A percentile compares a stretch with the other conserved stretches of the same genome.
Evolutionary conservation across 2,113 vertebrate species (phyloP).

Genomic region (Dasypus novemcinctus): DNA sequence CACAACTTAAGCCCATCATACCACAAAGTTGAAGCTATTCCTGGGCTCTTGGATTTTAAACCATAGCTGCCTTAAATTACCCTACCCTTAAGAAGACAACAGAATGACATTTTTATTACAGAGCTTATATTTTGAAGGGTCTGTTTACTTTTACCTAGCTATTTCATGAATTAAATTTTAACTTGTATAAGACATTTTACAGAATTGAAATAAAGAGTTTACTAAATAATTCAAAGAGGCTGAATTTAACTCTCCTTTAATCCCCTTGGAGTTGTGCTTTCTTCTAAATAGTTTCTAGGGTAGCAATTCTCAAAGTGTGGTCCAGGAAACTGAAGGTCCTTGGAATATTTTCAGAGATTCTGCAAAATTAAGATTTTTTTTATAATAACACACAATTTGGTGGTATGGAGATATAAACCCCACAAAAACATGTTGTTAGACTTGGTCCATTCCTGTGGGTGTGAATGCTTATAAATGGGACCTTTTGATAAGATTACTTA

Average conservation of each 20-base stretch:
- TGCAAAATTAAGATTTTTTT: not conserved
- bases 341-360: not conserved
- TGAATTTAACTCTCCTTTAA: not conserved
- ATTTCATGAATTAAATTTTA: slow-evolving; percentile 30
- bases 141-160: slow-evolving; percentile 13
- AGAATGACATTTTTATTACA: not conserved
- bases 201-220: slow-evolving; percentile 1
- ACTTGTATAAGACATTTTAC: not conserved
- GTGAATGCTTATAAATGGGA: too few species aligned
- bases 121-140: not conserved
- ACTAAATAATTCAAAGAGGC: slow-evolving; percentile 14
- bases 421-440: too few species aligned
- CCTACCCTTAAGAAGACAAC: not conserved
- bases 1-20: not conserved
- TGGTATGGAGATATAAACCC: too few species aligned
- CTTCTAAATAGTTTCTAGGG: slow-evolving; percentile 16
- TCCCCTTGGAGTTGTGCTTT: not conserved
- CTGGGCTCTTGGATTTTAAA: not conserved
- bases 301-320: not conserved
- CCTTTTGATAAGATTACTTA: too few species aligned
- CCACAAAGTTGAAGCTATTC: not conserved
- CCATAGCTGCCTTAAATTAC: not conserved
- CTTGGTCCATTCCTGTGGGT: too few species aligned
- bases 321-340: not conserved
- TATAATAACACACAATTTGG: not conserved